phyloP scores from a whole-genome alignment of 1,140 invertebrate genomes.

The Maconellicoccus hirsutus region DNA sequence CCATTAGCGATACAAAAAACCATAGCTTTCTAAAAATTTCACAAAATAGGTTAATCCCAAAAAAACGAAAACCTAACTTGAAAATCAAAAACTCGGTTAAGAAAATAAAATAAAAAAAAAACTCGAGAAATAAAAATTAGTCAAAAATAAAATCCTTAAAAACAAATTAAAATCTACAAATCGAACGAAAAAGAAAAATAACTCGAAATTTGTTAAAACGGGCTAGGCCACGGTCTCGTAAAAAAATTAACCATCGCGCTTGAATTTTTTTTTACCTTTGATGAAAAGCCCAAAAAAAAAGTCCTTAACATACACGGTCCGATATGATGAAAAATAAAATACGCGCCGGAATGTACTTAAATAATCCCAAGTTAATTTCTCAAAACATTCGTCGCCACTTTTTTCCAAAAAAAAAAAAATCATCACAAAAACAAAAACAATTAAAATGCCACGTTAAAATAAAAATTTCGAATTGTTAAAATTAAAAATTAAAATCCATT shows the following conservation, averaged over 20 bases:
- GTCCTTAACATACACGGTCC: too few relatives aligned
- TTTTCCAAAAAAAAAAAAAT: neutral
- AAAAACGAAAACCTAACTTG: too few relatives aligned
- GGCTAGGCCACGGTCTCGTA: neutral
- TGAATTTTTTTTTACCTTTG: too few relatives aligned
- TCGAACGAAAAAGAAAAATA: neutral
- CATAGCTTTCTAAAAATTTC: too few relatives aligned
- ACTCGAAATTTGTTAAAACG: neutral
- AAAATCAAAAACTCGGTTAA: too few relatives aligned
- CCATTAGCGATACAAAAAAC: too few relatives aligned
- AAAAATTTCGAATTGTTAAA: constrained; percentile 13
- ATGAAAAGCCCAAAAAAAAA: too few relatives aligned
- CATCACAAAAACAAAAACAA: neutral
- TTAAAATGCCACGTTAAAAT: constrained; percentile 19
- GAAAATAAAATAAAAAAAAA: neutral
- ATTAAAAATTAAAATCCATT: constrained; percentile 10
- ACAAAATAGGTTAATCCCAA: too few relatives aligned
- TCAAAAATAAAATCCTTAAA: neutral
- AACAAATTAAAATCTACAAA: neutral
- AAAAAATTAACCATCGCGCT: neutral
- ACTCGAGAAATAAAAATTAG: neutral
- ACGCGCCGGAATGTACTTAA: neutral
- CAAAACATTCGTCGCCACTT: neutral
- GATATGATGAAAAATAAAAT: neutral
- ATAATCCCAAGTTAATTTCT: neutral